These are phyloP conservation scores for Malaclemys terrapin DNA, from an alignment of 2,113 vertebrate species.

Conservation along the genomic window DNA sequence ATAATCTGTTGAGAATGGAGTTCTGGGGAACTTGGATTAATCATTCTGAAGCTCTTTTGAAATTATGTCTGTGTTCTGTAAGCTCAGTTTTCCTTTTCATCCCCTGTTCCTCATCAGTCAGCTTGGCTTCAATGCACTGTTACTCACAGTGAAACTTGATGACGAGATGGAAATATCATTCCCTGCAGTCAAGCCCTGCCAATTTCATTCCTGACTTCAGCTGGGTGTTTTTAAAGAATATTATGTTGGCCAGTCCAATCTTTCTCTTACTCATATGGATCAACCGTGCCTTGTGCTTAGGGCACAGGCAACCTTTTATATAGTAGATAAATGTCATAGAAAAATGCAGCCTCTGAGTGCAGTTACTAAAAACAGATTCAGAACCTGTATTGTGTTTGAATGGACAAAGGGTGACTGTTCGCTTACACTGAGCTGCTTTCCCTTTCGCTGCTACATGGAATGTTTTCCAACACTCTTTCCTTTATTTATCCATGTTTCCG, in stretches of 20 bases:
- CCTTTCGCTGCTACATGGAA: background rate
- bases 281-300: background rate
- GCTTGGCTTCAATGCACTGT: background rate
- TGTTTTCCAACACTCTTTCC: background rate
- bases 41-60: background rate
- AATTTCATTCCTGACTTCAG: conserved; percentile 9
- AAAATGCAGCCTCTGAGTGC: background rate
- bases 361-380: conserved; percentile 3
- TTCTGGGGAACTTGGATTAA: background rate
- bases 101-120: background rate
- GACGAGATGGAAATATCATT: conserved; percentile 17
- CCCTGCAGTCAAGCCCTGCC: background rate
- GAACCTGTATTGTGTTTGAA: background rate
- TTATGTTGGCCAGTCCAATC: background rate
- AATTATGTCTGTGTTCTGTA: background rate
- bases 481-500: conserved; percentile 6
- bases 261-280: background rate
- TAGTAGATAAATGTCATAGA: background rate
- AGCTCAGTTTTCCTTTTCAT: conserved; percentile 13
- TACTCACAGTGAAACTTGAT: conserved; percentile 21
- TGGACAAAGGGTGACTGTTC: background rate
- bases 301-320: background rate
- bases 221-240: background rate
- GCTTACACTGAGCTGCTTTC: background rate
- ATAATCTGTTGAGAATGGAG: background rate